Conservation (phyloP, 2,888 invertebrate species). For the Xanthia icteritia region DNA sequence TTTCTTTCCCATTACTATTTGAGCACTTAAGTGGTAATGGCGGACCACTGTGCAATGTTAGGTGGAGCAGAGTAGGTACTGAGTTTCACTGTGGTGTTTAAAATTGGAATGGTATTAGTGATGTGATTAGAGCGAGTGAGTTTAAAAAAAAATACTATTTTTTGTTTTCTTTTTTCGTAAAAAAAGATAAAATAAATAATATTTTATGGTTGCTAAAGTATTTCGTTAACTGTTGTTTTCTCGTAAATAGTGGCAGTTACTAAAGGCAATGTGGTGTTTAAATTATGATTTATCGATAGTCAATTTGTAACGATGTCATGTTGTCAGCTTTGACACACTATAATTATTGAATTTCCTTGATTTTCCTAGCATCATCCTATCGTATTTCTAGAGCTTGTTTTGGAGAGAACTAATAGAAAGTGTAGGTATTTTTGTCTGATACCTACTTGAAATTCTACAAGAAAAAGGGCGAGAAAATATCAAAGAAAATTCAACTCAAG, state of each 20-base stretch:
- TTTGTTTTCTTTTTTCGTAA: not conserved
- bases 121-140: constrained; percentile 10
- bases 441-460: not conserved
- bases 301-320: constrained; percentile 11
- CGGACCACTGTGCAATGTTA: constrained; percentile 57
- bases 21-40: constrained; percentile 72
- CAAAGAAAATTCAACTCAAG: constrained; percentile 36
- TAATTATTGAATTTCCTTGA: not conserved
- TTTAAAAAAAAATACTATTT: not conserved
- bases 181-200: constrained; percentile 4
- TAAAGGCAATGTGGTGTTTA: constrained; percentile 13
- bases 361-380: not conserved
- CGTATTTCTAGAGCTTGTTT: not conserved
- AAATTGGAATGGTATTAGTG: constrained; percentile 31
- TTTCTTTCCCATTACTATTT: constrained; percentile 83
- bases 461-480: constrained; percentile 25
- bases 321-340: not conserved
- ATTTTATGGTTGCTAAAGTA: not conserved
- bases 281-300: constrained; percentile 32
- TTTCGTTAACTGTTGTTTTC: not conserved
- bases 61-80: constrained; percentile 59
- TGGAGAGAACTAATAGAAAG: not conserved
- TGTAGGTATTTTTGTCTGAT: not conserved
- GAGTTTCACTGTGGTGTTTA: constrained; percentile 24
- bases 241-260: constrained; percentile 6